Conservation (phyloP, 2,113 vertebrate species). For the Tachysurus fulvidraco region DNA sequence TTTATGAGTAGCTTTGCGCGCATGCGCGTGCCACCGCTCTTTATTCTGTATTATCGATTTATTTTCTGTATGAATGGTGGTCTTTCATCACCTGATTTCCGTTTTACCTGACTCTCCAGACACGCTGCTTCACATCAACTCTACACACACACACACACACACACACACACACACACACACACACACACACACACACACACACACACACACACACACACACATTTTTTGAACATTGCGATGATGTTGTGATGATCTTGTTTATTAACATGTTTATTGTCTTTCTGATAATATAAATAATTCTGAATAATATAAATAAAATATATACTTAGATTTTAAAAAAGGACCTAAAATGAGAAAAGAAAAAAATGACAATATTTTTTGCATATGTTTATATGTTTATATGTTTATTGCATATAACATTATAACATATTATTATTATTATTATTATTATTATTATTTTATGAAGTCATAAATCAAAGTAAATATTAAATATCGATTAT, state of each 20-base stretch:
- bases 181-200: background rate
- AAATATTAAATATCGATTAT: background rate
- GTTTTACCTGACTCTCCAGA: conserved; percentile 31
- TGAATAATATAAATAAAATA: background rate
- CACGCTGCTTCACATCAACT: too few relatives aligned
- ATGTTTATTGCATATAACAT: too few relatives aligned
- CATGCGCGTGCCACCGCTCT: conserved; percentile 39
- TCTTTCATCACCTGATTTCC: conserved; percentile 44
- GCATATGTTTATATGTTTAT: too few relatives aligned
- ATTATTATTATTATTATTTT: background rate
- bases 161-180: background rate
- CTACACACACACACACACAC: background rate
- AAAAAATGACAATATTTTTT: background rate
- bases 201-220: background rate
- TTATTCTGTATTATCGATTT: conserved; percentile 48
- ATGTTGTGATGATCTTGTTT: background rate
- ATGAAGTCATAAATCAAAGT: background rate
- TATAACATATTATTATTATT: too few relatives aligned
- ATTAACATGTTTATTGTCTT: background rate
- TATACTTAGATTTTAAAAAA: background rate
- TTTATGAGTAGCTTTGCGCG: conserved; percentile 40
- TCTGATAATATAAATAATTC: background rate
- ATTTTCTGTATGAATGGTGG: conserved; percentile 44
- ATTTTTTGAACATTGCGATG: background rate
- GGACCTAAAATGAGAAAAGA: too few relatives aligned